Percentiles rank a stretch among this genome's conserved stretches.
Conservation (phyloP, 2,888 invertebrate genomes). For the Yponomeuta evonymella region DNA sequence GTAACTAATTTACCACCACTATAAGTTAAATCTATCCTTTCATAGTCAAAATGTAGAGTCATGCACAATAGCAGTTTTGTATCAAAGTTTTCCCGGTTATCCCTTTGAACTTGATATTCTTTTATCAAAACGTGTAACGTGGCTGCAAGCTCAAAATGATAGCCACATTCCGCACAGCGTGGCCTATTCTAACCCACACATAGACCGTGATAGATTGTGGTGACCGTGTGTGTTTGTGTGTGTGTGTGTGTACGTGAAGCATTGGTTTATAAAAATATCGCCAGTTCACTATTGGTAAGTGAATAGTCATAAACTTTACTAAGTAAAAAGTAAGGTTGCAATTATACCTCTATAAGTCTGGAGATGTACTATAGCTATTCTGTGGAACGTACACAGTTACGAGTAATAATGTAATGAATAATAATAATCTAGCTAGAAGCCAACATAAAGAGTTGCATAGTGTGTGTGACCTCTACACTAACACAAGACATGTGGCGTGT, state of each 20-base stretch:
- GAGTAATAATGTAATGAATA: slow-evolving; percentile 10
- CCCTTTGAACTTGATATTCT: slow-evolving; percentile 71
- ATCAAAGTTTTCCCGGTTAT: background rate
- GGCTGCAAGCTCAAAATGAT: slow-evolving; percentile 41
- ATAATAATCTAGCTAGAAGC: slow-evolving; percentile 13
- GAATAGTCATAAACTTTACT: too few relatives aligned
- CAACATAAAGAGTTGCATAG: slow-evolving; percentile 17
- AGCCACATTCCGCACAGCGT: slow-evolving; percentile 55
- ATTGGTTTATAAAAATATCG: background rate
- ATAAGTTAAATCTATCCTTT: too few relatives aligned
- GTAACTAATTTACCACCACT: too few relatives aligned
- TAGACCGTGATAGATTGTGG: slow-evolving; percentile 13
- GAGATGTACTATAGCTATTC: slow-evolving; percentile 22
- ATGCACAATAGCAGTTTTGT: background rate
- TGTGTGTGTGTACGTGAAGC: slow-evolving; percentile 17
- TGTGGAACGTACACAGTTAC: slow-evolving; percentile 21
- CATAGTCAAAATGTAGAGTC: background rate
- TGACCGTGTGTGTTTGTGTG: slow-evolving; percentile 12
- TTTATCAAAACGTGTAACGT: slow-evolving; percentile 57
- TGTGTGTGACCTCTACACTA: slow-evolving; percentile 25
- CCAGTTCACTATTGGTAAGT: background rate
- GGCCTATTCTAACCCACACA: slow-evolving; percentile 26
- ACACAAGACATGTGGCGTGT: slow-evolving; percentile 16
- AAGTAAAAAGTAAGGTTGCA: background rate
- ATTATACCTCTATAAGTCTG: slow-evolving; percentile 22